Evolutionary conservation across 2,797 vertebrate genomes (phyloP).

Genomic region (Halcyon badia): DNA sequence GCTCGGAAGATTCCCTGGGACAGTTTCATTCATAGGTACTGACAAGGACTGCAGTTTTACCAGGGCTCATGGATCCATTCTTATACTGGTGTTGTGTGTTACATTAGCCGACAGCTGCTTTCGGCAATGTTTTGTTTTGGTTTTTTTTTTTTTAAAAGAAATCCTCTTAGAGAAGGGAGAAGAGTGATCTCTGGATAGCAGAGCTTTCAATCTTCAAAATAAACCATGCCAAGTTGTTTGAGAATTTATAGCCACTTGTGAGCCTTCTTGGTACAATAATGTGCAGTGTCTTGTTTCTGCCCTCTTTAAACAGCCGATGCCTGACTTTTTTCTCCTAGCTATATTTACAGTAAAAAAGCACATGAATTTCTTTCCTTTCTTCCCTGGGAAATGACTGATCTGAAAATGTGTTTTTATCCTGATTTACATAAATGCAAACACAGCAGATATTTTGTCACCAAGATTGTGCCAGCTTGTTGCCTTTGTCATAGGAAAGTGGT

Average conservation of each 20-base stretch:
- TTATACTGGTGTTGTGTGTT: conserved; percentile 38
- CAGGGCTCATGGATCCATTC: conserved; percentile 37
- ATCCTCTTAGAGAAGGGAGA: conserved; percentile 39
- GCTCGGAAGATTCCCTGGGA: conserved; percentile 50
- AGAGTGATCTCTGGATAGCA: background rate
- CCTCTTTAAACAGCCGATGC: background rate
- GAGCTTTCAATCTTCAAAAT: conserved; percentile 23
- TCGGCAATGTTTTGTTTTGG: background rate
- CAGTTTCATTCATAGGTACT: conserved; percentile 63
- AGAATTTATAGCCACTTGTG: conserved; percentile 16
- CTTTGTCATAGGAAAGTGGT: background rate
- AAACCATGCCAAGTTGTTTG: background rate
- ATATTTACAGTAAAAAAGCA: background rate
- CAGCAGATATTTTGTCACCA: background rate
- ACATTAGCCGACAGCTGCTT: conserved; percentile 58
- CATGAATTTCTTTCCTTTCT: background rate
- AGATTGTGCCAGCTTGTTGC: background rate
- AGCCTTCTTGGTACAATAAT: background rate
- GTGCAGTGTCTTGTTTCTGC: background rate
- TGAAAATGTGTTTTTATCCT: background rate
- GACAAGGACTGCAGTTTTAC: conserved; percentile 47
- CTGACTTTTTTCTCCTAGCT: background rate
- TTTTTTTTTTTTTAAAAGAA: background rate
- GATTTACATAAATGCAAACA: background rate
- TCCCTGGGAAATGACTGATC: background rate